Evolutionary conservation across 1,140 invertebrate genomes (phyloP).

Genomic region (Drosophila ficusphila): DNA sequence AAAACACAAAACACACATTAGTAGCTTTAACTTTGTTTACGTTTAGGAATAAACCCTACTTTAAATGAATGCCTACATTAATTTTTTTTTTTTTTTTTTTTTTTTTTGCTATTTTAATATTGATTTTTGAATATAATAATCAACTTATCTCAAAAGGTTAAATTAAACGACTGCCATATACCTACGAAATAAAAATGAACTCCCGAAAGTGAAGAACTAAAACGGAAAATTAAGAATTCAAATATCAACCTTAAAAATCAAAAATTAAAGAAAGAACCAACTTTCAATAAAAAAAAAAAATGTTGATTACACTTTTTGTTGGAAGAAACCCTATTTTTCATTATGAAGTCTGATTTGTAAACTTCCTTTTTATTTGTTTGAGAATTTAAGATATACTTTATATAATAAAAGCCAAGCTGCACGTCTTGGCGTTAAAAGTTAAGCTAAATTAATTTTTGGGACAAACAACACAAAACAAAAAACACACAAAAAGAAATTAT

Average conservation of each 20-base stretch:
- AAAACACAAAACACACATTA: conserved; percentile 9
- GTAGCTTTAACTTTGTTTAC: conserved; percentile 5
- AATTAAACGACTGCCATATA: conserved; percentile 71
- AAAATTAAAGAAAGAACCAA: neutral
- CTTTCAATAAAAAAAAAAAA: neutral
- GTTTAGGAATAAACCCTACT: conserved; percentile 1
- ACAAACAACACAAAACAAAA: conserved; percentile 18
- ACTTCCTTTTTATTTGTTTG: conserved; percentile 32
- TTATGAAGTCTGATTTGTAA: conserved; percentile 52
- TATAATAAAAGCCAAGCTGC: conserved; percentile 11
- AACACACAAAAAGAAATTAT: conserved; percentile 14
- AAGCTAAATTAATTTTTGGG: conserved; percentile 25
- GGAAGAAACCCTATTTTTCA: conserved; percentile 11
- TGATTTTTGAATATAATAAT: conserved; percentile 61
- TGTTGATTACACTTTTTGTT: conserved; percentile 11
- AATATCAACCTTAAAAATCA: conserved; percentile 11
- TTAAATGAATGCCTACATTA: conserved; percentile 4
- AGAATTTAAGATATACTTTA: conserved; percentile 22
- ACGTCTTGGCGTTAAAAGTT: conserved; percentile 9
- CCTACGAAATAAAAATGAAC: conserved; percentile 44
- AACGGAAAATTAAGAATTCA: neutral
- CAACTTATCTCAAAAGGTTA: conserved; percentile 69
- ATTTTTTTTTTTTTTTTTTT: conserved; percentile 26
- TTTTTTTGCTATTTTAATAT: conserved; percentile 43
- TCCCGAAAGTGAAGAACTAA: conserved; percentile 11